Percentiles rank a stretch among this genome's conserved stretches.
Conservation (phyloP, 2,797 vertebrate genomes). For the Spheniscus humboldti region DNA sequence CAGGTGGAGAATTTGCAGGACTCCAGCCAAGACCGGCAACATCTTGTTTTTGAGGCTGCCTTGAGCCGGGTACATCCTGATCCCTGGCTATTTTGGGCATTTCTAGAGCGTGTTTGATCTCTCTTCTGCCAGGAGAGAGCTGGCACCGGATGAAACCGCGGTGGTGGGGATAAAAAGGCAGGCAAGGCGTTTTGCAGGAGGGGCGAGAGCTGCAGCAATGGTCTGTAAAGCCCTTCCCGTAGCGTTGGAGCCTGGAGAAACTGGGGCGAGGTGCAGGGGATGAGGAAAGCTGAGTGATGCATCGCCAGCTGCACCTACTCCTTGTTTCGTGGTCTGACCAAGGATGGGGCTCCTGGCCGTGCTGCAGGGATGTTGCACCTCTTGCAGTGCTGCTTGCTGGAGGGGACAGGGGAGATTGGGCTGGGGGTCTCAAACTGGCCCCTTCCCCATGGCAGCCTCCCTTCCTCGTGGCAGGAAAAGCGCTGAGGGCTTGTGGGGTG, state of each 20-base stretch:
- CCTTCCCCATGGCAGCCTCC: neutral
- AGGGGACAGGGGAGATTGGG: too few species aligned
- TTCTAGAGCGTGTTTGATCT: neutral
- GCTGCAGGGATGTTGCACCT: neutral
- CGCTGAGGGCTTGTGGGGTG: rapidly evolving
- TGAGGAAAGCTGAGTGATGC: neutral
- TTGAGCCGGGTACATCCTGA: neutral
- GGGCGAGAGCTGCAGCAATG: too few species aligned
- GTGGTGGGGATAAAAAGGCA: neutral
- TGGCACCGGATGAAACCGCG: neutral
- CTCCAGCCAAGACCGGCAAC: neutral
- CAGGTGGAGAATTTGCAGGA: neutral
- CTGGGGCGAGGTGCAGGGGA: neutral
- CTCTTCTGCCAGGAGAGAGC: neutral
- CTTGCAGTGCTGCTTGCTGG: neutral
- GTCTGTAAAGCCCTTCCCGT: neutral
- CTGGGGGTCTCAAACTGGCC: rapidly evolving
- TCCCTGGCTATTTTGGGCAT: neutral
- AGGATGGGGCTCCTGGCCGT: neutral
- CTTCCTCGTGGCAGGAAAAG: rapidly evolving
- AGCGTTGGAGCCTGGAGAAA: neutral
- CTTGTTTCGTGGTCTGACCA: neutral
- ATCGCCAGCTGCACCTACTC: neutral
- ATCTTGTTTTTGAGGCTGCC: neutral
- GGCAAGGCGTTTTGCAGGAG: neutral